Base-by-base conservation (phyloP, 53 echinoderm and acorn worm genomes). In the Actinopyga echinites region DNA sequence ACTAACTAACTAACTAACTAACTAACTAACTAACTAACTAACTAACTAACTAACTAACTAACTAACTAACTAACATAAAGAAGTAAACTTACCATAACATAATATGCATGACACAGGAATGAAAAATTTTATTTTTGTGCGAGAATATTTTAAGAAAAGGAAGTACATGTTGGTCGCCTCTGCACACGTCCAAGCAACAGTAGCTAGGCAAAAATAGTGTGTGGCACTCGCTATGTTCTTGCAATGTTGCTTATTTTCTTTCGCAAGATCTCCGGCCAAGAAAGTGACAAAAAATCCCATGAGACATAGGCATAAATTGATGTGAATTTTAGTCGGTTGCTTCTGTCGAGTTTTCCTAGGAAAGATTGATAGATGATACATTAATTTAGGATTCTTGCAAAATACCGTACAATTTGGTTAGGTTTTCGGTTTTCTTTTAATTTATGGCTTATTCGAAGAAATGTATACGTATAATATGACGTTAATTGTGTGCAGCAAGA, bases 261-360 rank as follows among this genome's bases (percentile, higher is more conserved):
- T 71, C 10, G 21, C 71, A 7, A 71, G 44, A 71, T 71, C 71
- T n/a, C 40, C 71, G 2, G 71, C 8, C 34, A 71, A 44, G 25
- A 71, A 71, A 8, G 71, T 71, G 2, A 71, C 44, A 26, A 40
- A 71, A 22, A 71, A 71, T 24, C 71, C 71, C 25, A 71, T 71
- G 24, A 71, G 19, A 45, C 71, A 71, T 1, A 71, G 9, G 21
- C 24, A 71, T 24, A 71, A 28, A 44, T 71, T 71, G 71, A 71
- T 19, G 42, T 71, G 71, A 15, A 71, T 71, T 34, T 44, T 30
- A 7, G 71, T 42, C 15, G 43, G 22, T 20, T 71, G 71, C 43
- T 71, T 71, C n/a, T 68, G 31, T 36, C 68, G 68, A 21, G 21
- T 36, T 68, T 30, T 38, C 12, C 68, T 68, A 22, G 10, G 15